phyloP scores from a whole-genome alignment of 2,113 vertebrate genomes.

The Triplophysa dalaica region DNA sequence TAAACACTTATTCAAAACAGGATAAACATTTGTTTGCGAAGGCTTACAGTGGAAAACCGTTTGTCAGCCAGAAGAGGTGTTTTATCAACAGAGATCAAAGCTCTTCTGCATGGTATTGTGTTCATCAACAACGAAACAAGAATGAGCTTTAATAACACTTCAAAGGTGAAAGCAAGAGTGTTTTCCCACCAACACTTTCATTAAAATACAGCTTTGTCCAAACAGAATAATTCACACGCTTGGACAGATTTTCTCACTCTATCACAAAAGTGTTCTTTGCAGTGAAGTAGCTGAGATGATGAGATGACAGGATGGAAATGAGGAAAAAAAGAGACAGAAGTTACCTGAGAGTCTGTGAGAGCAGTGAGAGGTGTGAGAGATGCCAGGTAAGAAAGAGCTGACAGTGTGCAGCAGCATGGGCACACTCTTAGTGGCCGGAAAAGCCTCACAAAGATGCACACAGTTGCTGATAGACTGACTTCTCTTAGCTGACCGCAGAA shows the following conservation, averaged over 20 bases:
- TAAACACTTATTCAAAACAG: too few species aligned
- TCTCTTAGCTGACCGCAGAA: constrained; percentile 90
- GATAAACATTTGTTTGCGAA: too few species aligned
- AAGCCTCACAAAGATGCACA: constrained; percentile 95
- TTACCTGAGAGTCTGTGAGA: constrained; percentile 99
- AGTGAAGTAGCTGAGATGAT: not conserved
- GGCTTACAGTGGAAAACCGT: too few species aligned
- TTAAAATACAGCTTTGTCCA: not conserved
- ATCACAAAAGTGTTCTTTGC: not conserved
- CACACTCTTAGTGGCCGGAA: constrained; percentile 95
- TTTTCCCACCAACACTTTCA: not conserved
- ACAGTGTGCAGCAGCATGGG: constrained; percentile 98
- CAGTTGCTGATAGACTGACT: constrained; percentile 99
- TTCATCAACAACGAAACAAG: too few species aligned
- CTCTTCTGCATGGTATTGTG: too few species aligned
- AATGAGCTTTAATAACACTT: too few species aligned
- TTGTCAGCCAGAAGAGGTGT: too few species aligned
- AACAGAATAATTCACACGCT: not conserved
- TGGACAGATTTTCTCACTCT: not conserved
- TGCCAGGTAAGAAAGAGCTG: constrained; percentile 97
- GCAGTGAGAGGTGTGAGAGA: constrained; percentile 94
- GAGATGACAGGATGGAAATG: not conserved
- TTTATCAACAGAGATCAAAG: too few species aligned
- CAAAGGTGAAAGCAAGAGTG: too few species aligned
- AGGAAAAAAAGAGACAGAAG: constrained; percentile 48